These are phyloP conservation scores for Charanyca ferruginea DNA, from an alignment of 2,888 invertebrate genomes.

Conservation along the genomic window DNA sequence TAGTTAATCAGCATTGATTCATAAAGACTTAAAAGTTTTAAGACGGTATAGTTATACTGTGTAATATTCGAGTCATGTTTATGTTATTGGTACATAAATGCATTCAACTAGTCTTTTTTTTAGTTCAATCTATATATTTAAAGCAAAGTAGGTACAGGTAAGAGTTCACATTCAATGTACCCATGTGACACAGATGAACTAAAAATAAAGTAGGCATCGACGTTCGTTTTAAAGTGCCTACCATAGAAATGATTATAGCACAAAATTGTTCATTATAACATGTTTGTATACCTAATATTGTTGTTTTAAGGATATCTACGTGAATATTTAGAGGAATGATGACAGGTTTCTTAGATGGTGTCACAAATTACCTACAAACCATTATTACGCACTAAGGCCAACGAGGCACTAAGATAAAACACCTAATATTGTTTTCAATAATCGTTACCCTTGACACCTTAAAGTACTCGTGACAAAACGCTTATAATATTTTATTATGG, in stretches of 20 bases:
- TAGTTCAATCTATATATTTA: neutral
- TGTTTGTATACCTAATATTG: conserved; percentile 10
- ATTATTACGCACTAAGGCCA: conserved; percentile 63
- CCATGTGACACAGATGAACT: no score
- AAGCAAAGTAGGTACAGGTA: neutral
- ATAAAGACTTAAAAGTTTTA: neutral
- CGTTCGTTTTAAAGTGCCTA: neutral
- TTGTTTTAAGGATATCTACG: conserved; percentile 8
- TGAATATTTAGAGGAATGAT: conserved; percentile 39
- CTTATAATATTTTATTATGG: conserved; percentile 63
- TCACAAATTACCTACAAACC: conserved; percentile 64
- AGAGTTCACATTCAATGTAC: no score
- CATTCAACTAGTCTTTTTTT: neutral
- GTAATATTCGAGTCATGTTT: neutral
- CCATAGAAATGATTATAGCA: neutral
- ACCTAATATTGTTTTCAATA: conserved; percentile 71
- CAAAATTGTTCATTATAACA: conserved; percentile 1
- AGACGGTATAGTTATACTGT: no score
- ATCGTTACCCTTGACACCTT: conserved; percentile 74
- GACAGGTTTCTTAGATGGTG: conserved; percentile 64
- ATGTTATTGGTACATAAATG: neutral
- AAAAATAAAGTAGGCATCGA: no score
- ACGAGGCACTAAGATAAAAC: conserved; percentile 58
- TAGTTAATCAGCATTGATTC: neutral
- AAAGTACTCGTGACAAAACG: conserved; percentile 64